Conservation (phyloP, 2,113 vertebrate genomes). For the Thymallus thymallus region DNA sequence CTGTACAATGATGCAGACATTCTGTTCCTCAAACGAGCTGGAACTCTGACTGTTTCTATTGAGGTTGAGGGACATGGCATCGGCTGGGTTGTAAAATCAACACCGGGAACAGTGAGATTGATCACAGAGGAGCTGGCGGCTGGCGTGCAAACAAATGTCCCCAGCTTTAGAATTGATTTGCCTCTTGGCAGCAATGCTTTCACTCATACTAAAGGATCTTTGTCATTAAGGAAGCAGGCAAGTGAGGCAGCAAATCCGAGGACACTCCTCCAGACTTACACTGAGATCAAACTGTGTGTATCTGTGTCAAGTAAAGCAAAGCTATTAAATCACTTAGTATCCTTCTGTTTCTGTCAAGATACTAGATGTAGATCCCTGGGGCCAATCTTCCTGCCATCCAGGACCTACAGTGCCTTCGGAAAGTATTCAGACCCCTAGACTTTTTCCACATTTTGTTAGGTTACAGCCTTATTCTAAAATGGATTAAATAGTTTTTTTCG, state of each 20-base stretch:
- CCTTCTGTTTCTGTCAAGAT: background rate
- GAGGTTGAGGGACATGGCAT: background rate
- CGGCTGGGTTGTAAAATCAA: background rate
- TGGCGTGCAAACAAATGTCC: background rate
- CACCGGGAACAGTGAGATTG: constrained; percentile 1
- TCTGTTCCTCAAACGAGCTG: no score
- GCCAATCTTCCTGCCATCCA: no score
- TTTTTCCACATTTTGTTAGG: no score
- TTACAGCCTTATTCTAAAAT: no score
- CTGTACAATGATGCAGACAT: background rate
- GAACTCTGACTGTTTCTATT: background rate
- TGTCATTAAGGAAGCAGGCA: background rate
- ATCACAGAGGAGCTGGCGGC: background rate
- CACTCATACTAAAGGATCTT: background rate
- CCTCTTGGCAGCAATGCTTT: background rate
- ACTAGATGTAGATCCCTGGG: background rate
- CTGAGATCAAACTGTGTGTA: background rate
- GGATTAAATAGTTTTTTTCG: no score
- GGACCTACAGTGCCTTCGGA: no score
- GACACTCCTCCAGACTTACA: background rate
- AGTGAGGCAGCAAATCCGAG: background rate
- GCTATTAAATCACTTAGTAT: background rate
- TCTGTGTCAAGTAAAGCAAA: background rate
- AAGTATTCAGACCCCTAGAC: no score
- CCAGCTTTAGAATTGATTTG: constrained; percentile 2